These are phyloP conservation scores for Hemistola chrysoprasaria DNA, from an alignment of 2,888 invertebrate species.

Conservation along the genomic window DNA sequence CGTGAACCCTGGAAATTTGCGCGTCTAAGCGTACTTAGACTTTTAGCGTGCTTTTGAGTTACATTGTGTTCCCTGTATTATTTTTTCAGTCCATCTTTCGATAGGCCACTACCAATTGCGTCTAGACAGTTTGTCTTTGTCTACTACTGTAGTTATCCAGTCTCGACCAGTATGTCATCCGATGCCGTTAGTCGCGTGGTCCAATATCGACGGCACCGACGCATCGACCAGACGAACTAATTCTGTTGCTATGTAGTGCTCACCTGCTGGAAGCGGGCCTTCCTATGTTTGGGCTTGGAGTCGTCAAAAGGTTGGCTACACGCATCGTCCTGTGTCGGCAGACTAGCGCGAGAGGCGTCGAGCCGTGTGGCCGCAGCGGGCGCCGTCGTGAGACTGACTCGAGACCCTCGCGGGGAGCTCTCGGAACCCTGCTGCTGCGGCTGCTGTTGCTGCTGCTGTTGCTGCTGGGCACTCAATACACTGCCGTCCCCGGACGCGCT, in stretches of 20 bases:
- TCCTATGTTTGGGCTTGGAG: constrained; percentile 89
- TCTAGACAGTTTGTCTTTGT: too few relatives aligned
- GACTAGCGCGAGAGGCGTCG: constrained; percentile 69
- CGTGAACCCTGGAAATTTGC: too few relatives aligned
- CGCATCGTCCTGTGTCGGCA: constrained; percentile 58
- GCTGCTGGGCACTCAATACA: constrained; percentile 81
- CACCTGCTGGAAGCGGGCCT: constrained; percentile 93
- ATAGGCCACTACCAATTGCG: too few relatives aligned
- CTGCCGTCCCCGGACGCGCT: constrained; percentile 90
- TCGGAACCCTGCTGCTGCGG: constrained; percentile 79
- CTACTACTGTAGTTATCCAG: too few relatives aligned
- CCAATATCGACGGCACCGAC: too few relatives aligned
- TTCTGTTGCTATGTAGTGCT: constrained; percentile 35
- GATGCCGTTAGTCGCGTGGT: constrained; percentile 3
- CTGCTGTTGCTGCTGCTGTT: too few relatives aligned
- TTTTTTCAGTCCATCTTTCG: too few relatives aligned
- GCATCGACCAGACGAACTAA: too few relatives aligned
- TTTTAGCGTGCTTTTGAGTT: too few relatives aligned
- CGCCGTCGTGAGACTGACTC: constrained; percentile 66
- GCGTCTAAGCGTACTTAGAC: too few relatives aligned
- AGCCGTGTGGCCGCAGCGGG: constrained; percentile 37
- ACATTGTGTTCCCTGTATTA: too few relatives aligned
- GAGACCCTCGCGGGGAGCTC: constrained; percentile 72
- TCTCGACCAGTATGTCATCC: too few relatives aligned
- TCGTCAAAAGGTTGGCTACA: constrained; percentile 66